These are phyloP conservation scores for Geopemphigus sp. DNA, from an alignment of 1,140 invertebrate species.

Conservation along the genomic window DNA sequence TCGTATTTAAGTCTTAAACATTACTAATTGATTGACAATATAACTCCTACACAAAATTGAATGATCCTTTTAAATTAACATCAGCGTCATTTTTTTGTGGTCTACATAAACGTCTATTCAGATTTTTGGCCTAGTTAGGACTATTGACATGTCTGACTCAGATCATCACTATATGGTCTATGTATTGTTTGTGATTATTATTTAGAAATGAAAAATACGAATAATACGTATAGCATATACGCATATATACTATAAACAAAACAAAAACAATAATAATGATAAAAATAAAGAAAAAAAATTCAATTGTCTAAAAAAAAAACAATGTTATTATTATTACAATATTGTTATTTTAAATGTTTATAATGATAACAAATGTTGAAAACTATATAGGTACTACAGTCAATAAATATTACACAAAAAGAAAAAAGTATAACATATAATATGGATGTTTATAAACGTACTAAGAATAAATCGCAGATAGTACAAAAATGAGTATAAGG, in stretches of 20 bases:
- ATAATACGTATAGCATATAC: background rate
- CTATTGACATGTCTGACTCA: too few relatives aligned
- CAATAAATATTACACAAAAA: background rate
- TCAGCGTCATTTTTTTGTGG: too few relatives aligned
- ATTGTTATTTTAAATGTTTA: background rate
- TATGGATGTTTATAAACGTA: background rate
- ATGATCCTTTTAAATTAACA: too few relatives aligned
- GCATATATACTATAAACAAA: conserved; percentile 5
- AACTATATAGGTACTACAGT: background rate
- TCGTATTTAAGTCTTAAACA: too few relatives aligned
- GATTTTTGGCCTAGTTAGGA: too few relatives aligned
- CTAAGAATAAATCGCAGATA: background rate
- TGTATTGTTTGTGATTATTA: too few relatives aligned
- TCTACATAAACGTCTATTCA: too few relatives aligned
- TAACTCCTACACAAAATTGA: too few relatives aligned
- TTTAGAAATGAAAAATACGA: too few relatives aligned
- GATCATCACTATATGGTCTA: too few relatives aligned
- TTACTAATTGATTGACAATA: too few relatives aligned
- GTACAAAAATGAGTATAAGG: background rate
- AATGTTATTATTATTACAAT: background rate
- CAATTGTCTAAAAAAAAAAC: background rate
- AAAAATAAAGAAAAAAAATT: background rate
- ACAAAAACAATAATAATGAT: conserved; percentile 11
- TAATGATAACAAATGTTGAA: background rate
- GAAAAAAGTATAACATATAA: background rate